Base-by-base conservation (phyloP, 2,113 vertebrate genomes). In the Alectura lathami region DNA sequence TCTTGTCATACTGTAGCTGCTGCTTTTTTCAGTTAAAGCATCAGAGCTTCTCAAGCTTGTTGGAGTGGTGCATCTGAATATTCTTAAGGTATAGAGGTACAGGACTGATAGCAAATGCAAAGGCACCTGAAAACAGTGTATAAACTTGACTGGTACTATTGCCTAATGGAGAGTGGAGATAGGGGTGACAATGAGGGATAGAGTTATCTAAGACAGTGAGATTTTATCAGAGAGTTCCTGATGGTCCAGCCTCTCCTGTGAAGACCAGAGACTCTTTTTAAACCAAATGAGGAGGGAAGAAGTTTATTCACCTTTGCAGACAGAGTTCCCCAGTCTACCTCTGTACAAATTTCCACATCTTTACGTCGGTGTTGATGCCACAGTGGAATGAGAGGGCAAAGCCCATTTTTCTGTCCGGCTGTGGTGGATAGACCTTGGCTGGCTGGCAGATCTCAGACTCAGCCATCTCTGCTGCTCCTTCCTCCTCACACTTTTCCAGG, bases 51-150 rank as follows among this genome's bases (percentile, higher is more conserved):
- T 50, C 34, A 50, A 9, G 16, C 42, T 77, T 77, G n/a, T 22
- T 75, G 48, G 17, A 86, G 26, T 42, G 30, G 14, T 76, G 38
- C 24, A 40, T 43, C 8, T 34, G 9, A 17, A 18, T n/a, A 56
- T 9, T 6, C 1, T 0, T n/a, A 18, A 53, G 22, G 47, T n/a
- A 47, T 23, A 34, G 38, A 45, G 57, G 29, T 7, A 29, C 2
- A 57, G 24, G 32, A 36, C 38, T 72, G 57, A 50, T 11, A 51
- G 43, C 22, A 51, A 42, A 60, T 14, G 34, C n/a, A 48, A 64
- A 76, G 56, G 36, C 27, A 38, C 27, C 15, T 66, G 45, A n/a
- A 42, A 53, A 45, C 13, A 22, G 20, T 12, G 5, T 1, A 24
- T 51, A 47, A 21, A 17, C n/a, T 18, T 36, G 22, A 36, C 59